These are phyloP conservation scores for Haliaeetus leucogaster DNA, from an alignment of 2,113 vertebrate genomes.

Conservation along the genomic window DNA sequence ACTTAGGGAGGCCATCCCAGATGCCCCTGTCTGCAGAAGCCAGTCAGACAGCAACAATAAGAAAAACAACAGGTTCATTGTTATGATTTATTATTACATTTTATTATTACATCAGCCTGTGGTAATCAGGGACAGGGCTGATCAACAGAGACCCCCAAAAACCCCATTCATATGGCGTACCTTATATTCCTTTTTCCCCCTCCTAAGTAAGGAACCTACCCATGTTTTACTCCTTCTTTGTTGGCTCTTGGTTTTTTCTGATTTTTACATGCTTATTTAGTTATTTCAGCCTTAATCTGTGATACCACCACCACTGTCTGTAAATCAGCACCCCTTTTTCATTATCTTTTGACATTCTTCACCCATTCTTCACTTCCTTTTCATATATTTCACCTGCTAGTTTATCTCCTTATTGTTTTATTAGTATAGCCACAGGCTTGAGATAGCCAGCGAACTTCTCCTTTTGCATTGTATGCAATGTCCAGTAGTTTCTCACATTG, in stretches of 20 bases:
- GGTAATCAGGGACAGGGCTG: background rate
- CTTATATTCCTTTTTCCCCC: background rate
- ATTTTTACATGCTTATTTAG: background rate
- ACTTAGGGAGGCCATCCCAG: background rate
- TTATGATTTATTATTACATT: background rate
- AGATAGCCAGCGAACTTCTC: background rate
- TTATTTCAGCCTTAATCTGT: background rate
- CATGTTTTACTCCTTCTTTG: background rate
- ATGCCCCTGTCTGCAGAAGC: background rate
- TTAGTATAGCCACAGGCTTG: background rate
- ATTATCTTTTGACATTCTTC: background rate
- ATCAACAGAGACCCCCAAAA: background rate
- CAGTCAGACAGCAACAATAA: background rate
- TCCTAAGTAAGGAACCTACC: background rate
- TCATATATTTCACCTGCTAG: background rate
- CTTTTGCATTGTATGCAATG: fast-evolving
- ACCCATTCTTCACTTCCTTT: background rate
- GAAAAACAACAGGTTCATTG: background rate
- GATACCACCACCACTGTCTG: background rate
- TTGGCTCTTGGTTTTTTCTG: background rate
- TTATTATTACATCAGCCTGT: background rate
- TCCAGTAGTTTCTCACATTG: background rate
- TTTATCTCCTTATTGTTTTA: background rate
- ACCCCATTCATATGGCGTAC: background rate
- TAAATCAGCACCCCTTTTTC: background rate